Base-by-base conservation (phyloP, 1,140 invertebrate genomes). In the Drosophila albomicans region DNA sequence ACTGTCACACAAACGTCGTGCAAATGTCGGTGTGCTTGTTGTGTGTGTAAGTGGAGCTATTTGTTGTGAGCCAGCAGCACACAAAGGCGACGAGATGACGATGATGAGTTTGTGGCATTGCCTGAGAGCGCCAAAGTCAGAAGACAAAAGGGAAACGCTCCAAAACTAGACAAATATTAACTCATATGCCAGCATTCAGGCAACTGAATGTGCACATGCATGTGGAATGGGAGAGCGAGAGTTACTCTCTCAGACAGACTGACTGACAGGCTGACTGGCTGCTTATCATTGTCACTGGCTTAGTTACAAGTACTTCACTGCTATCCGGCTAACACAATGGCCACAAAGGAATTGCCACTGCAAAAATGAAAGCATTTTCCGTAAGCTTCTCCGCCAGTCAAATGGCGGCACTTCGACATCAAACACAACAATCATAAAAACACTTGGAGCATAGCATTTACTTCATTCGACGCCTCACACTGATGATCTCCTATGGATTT, bases 81-180 rank as follows among this genome's bases (percentile, higher is more conserved):
- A 49, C 67, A 38, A 38, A 63, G 25, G 30, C 46, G 25, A 25
- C 48, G 32, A 68, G 62, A 52, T 57, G 69, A 20, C 49, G 73
- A 25, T 66, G 73, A 73, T 76, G 79, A 62, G 35, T 72, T 59
- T 67, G 75, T 35, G 38, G 56, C 63, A 45, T 32, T 51, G 45
- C 32, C 65, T 16, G 58, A 70, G 20, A 63, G 52, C 66, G 46
- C 41, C 67, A 78, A 56, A 73, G 66, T 80, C 59, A 57, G 62
- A 74, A 79, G 68, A 89, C 81, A 89, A 89, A 89, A 74, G 78
- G 68, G 72, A 78, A 80, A 75, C 74, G 78, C 74, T 85, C 78
- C 71, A 85, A 89, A 89, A 88, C 81, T 89, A 89, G 85, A 85
- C 85, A 89, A 89, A 89, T 89, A 89, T 89, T 89, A 89, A 89